These are phyloP conservation scores for Bovichtus diacanthus DNA, from an alignment of 2,797 vertebrate genomes.

Conservation along the genomic window DNA sequence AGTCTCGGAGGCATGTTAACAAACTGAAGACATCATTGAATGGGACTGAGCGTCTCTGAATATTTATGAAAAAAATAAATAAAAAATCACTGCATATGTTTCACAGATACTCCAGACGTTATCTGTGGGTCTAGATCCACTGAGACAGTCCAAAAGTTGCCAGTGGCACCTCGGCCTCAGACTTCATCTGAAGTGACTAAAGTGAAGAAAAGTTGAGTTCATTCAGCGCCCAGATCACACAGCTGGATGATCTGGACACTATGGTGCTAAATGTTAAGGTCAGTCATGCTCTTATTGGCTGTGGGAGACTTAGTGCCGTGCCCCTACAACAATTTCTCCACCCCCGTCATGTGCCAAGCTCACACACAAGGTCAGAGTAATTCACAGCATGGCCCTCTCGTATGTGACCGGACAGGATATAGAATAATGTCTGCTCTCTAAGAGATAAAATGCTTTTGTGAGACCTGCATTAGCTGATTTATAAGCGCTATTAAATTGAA, in stretches of 20 bases:
- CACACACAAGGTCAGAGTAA: constrained; percentile 55
- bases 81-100: constrained; percentile 47
- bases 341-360: constrained; percentile 78
- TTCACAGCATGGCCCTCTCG: constrained; percentile 31
- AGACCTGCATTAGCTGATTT: constrained; percentile 55
- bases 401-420: constrained; percentile 66
- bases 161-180: constrained; percentile 37
- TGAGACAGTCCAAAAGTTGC: constrained; percentile 54
- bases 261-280: constrained; percentile 56
- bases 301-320: constrained; percentile 56
- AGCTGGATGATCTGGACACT: constrained; percentile 54
- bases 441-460: constrained; percentile 76
- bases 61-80: constrained; percentile 40
- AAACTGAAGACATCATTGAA: constrained; percentile 57
- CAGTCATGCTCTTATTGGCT: constrained; percentile 80
- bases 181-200: constrained; percentile 41
- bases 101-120: constrained; percentile 55
- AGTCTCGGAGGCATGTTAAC: constrained; percentile 60
- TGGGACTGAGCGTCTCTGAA: constrained; percentile 45
- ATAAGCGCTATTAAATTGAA: constrained; percentile 52
- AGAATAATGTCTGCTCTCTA: constrained; percentile 51
- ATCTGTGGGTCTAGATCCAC: constrained; percentile 53
- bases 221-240: constrained; percentile 63
- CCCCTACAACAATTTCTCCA: constrained; percentile 76
- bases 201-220: constrained; percentile 59